Percentiles rank a stretch among this genome's conserved stretches.
Conservation (phyloP, 2,113 vertebrate species). For the Stomatorhinus ivindoensis region DNA sequence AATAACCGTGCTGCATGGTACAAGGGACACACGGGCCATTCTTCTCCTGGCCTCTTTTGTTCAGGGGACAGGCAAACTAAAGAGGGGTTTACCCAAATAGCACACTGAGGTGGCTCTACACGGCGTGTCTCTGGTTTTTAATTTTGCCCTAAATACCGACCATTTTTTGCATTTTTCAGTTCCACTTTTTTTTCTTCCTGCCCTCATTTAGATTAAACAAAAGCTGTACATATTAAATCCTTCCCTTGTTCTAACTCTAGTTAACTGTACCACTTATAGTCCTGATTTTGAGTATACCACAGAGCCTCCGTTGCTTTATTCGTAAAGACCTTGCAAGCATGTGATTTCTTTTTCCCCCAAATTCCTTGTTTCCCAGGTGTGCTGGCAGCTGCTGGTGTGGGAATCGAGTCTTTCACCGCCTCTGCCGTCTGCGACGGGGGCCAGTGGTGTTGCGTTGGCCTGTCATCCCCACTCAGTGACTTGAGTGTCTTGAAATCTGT, state of each 20-base stretch:
- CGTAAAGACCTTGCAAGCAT: background rate
- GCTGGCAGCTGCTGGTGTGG: conserved; percentile 59
- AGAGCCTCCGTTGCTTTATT: background rate
- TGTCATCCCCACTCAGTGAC: conserved; percentile 60
- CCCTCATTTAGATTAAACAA: background rate
- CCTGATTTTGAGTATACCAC: background rate
- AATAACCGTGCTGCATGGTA: background rate
- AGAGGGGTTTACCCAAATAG: background rate
- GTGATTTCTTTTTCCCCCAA: background rate
- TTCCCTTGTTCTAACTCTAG: background rate
- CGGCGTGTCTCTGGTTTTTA: background rate
- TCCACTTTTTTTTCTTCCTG: background rate
- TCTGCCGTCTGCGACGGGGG: conserved; percentile 53
- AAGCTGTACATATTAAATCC: background rate
- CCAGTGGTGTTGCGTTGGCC: conserved; percentile 69
- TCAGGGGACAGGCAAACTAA: background rate
- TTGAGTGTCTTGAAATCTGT: conserved; percentile 58
- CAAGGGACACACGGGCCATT: conserved; percentile 12
- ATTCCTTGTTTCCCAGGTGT: conserved; percentile 54
- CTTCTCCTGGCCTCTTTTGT: background rate
- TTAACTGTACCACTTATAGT: background rate
- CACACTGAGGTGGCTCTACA: background rate
- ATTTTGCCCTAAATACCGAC: background rate
- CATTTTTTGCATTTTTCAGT: conserved; percentile 5
- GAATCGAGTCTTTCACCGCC: conserved; percentile 74